Conservation (phyloP, 2,113 vertebrate species). For the Notarius quadriscutis region DNA sequence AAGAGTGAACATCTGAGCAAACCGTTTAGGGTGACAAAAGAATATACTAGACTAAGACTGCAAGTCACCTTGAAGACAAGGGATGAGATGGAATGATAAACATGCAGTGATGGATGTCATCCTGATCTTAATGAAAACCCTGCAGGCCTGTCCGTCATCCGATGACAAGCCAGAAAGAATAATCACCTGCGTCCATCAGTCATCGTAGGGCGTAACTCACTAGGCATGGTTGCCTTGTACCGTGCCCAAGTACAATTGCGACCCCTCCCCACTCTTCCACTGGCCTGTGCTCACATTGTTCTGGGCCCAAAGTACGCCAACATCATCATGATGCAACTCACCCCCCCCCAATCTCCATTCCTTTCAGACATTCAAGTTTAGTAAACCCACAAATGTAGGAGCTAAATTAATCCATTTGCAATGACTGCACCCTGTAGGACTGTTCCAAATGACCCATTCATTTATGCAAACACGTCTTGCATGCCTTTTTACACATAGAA, state of each 20-base stretch:
- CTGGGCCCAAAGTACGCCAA: no score
- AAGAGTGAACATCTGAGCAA: constrained; percentile 7
- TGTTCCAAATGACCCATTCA: not conserved
- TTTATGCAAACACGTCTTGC: not conserved
- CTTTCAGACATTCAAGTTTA: not conserved
- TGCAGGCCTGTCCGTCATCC: constrained; percentile 60
- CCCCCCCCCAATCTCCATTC: not conserved
- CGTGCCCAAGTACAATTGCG: no score
- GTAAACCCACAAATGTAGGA: no score
- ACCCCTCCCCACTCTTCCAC: no score
- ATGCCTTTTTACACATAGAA: not conserved
- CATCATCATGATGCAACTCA: no score
- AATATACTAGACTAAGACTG: constrained; percentile 43
- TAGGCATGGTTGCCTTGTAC: no score
- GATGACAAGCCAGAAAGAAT: constrained; percentile 54
- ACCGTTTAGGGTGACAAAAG: constrained; percentile 11
- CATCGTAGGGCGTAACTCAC: not conserved
- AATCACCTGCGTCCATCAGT: not conserved
- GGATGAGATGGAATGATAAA: constrained; percentile 60
- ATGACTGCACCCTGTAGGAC: not conserved
- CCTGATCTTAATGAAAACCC: constrained; percentile 67
- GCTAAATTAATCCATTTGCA: not conserved
- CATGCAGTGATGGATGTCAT: constrained; percentile 62
- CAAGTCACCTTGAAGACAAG: constrained; percentile 70
- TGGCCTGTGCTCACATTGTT: not conserved